Base-by-base conservation (phyloP, 1,140 invertebrate species). In the Pseudomyrmex pallidus region DNA sequence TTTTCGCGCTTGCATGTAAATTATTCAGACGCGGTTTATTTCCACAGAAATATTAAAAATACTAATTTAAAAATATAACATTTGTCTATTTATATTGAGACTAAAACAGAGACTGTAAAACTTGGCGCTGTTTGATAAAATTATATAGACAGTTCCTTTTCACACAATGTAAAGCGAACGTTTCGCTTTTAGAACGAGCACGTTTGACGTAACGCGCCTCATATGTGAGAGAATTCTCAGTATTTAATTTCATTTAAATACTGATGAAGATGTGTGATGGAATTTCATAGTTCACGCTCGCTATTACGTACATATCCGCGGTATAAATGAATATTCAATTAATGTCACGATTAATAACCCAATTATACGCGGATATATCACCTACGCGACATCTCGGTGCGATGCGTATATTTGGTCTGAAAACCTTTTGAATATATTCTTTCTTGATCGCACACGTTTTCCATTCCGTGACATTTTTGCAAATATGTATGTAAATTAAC, bases 321-420 rank as follows among this genome's bases (percentile, higher is more conserved):
- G 4, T 62, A 17, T 50, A 77, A 77, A 66, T 76, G 62, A 64
- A 54, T 76, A 76, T 77, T 64, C n/a, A 54, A 48, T 78, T 57
- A 46, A 44, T 56, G 15, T 66, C 9, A 48, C 13, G 15, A 77
- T 46, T 46, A 12, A 61, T 72, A 59, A 70, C 46, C 50, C 44
- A 80, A 80, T 80, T 67, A 68, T 78, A 68, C 13, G 17, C 15
- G 5, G 13, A 1, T 1, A 44, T 63, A 25, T 46, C 9, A 67
- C 48, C 12, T 9, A 67, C 10, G 35, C 13, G 8, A 56, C 35
- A 46, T 2, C 20, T 68, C 0, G 25, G 25, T 25, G 35, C 22
- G 20, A 78, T 0, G 35, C 35, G 35, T 57, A 78, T 48, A 48
- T 4, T 1, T 13, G n/a, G 13, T 25, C 17, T 67, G 50, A 44